Evolutionary conservation across 2,113 vertebrate species (phyloP), one percentile per base, ranked within the genome.

Genomic region (Speoplatyrhinus poulsoni): DNA sequence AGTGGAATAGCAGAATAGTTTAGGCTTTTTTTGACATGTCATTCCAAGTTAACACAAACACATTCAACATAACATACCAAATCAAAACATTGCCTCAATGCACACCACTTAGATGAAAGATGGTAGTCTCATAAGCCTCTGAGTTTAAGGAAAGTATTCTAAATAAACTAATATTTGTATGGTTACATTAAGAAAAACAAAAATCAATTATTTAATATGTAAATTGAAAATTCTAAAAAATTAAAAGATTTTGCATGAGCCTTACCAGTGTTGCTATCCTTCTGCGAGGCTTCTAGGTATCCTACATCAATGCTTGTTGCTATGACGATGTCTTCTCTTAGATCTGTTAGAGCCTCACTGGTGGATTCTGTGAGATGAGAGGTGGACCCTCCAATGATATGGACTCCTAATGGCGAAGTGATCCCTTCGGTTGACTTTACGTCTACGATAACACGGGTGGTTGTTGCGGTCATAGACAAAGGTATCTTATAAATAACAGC

Each of bases 261-360:
- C 93, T 94, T 95, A 96, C 96, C 95, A 95, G 95, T 69, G 83
- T 91, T 81, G 74, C 33, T 82, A 72, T 76, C 87, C 88, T 81
- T 87, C 88, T 61, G 87, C 26, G 75, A 75, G 0, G 87, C 86
- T 60, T 91, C 92, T 62, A 95, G 91, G 84, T 93, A 94, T 54
- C 95, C 93, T 49, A 66, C 82, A 76, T 91, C 93, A 0, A 92
- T 92, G 36, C 93, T 93, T 6, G 79, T 74, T 85, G 85, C 16
- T 61, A 60, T 55, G 50, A 67, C 73, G 67, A 83, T 91, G 3
- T 82, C 76, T 65, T 86, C 62, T 32, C 79, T 80, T 69, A 89
- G 81, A 3, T 86, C 62, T 32, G 80, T 80, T 69, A 89, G 81
- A 3, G 5, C 56, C 13, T 90, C 88, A n/a, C 12, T 16, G 9